Evolutionary conservation across 2,113 vertebrate species (phyloP).

Genomic region (Rousettus leschenaultii): DNA sequence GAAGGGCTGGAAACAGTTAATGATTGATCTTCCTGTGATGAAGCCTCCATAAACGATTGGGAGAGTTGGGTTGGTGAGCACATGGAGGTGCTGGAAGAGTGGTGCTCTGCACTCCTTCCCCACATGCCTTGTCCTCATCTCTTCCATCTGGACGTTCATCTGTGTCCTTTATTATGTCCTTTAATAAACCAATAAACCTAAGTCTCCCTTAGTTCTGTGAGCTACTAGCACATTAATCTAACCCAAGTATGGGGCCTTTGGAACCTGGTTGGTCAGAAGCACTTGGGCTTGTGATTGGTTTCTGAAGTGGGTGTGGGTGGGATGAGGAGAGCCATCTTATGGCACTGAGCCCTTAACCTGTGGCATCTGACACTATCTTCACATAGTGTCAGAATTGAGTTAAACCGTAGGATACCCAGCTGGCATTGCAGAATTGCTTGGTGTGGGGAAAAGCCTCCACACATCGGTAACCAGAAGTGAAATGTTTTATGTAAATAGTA

Average conservation of each 20-base stretch:
- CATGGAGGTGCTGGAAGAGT: not conserved
- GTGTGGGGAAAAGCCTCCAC: not conserved
- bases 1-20: not conserved
- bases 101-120: not conserved
- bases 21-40: not conserved
- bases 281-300: not conserved
- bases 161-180: not conserved
- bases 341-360: not conserved
- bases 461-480: not conserved
- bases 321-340: no score
- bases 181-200: not conserved
- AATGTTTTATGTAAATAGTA: not conserved
- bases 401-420: not conserved
- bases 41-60: not conserved
- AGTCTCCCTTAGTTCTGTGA: not conserved
- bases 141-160: not conserved
- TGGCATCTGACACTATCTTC: not conserved
- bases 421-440: not conserved
- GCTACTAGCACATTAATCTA: not conserved
- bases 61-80: not conserved
- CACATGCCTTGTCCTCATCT: not conserved
- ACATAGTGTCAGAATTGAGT: not conserved
- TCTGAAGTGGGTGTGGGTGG: not conserved
- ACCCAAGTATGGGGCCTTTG: not conserved
- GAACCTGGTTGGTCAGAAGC: not conserved